phyloP scores from a whole-genome alignment of 1,140 invertebrate species.

The Zaprionus capensis region DNA sequence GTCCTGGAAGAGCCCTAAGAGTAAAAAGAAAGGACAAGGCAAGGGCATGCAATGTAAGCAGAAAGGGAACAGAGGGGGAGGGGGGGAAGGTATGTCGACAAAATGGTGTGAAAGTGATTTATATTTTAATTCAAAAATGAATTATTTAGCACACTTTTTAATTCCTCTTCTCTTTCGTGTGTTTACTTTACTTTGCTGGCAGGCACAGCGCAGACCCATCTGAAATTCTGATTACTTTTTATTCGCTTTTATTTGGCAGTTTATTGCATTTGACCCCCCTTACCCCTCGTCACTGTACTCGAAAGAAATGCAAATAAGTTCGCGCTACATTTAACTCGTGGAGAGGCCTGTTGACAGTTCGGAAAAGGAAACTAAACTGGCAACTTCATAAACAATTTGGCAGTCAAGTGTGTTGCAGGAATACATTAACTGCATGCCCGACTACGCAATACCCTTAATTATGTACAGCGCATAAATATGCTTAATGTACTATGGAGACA shows the following conservation, averaged over 20 bases:
- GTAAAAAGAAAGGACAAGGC: constrained; percentile 47
- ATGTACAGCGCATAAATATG: constrained; percentile 1
- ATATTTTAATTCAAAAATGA: constrained; percentile 84
- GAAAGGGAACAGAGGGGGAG: neutral
- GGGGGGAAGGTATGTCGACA: constrained; percentile 52
- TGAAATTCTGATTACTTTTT: constrained; percentile 82
- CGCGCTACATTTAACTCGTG: constrained; percentile 70
- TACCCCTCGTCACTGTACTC: neutral
- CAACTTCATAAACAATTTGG: constrained; percentile 47
- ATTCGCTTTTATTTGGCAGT: constrained; percentile 73
- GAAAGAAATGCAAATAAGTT: constrained; percentile 72
- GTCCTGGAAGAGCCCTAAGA: constrained; percentile 48
- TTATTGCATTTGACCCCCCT: constrained; percentile 69
- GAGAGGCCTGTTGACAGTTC: constrained; percentile 66
- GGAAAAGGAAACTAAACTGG: constrained; percentile 19
- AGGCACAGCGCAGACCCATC: constrained; percentile 35
- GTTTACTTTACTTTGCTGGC: constrained; percentile 46
- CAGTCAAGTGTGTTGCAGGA: constrained; percentile 54
- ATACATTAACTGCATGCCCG: neutral
- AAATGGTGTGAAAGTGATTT: constrained; percentile 84
- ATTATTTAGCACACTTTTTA: constrained; percentile 84
- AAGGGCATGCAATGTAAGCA: constrained; percentile 30
- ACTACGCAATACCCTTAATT: constrained; percentile 18
- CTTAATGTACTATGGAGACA: neutral
- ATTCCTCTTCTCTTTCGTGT: constrained; percentile 59